Conservation (phyloP, 1,140 invertebrate species). For the Gerris buenoi region DNA sequence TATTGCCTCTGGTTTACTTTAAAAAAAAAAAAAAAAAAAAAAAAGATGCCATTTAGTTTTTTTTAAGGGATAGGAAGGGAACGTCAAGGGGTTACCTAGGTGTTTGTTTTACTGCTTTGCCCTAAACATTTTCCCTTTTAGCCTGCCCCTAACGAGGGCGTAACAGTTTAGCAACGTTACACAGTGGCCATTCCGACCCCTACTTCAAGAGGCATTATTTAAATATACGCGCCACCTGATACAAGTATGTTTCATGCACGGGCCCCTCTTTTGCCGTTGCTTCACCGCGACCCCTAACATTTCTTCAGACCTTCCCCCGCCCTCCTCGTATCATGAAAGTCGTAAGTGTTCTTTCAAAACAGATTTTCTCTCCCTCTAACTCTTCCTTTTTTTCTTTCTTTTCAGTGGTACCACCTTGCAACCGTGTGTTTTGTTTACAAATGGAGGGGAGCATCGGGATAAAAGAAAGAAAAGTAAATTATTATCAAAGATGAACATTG, state of each 20-base stretch:
- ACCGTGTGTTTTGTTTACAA: not conserved
- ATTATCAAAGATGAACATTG: too few relatives aligned
- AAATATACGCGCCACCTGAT: not conserved
- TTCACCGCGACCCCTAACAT: not conserved
- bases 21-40: too few relatives aligned
- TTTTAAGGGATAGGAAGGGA: too few relatives aligned
- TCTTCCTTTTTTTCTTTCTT: not conserved
- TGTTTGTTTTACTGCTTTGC: too few relatives aligned
- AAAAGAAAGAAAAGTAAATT: too few relatives aligned
- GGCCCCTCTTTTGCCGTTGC: not conserved
- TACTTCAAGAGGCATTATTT: not conserved
- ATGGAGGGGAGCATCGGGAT: too few relatives aligned
- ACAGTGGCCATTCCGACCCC: not conserved
- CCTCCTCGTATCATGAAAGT: too few relatives aligned
- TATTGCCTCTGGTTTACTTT: too few relatives aligned
- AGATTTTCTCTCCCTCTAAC: not conserved
- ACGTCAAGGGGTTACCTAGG: too few relatives aligned
- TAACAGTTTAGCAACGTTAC: not conserved
- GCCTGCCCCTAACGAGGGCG: not conserved
- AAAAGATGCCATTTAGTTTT: too few relatives aligned
- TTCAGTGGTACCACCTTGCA: not conserved
- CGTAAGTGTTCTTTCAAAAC: not conserved
- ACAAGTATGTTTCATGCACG: not conserved
- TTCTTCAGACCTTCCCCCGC: not conserved
- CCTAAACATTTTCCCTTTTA: too few relatives aligned